Conservation (phyloP, 2,113 vertebrate genomes). For the Platysteira castanea region DNA sequence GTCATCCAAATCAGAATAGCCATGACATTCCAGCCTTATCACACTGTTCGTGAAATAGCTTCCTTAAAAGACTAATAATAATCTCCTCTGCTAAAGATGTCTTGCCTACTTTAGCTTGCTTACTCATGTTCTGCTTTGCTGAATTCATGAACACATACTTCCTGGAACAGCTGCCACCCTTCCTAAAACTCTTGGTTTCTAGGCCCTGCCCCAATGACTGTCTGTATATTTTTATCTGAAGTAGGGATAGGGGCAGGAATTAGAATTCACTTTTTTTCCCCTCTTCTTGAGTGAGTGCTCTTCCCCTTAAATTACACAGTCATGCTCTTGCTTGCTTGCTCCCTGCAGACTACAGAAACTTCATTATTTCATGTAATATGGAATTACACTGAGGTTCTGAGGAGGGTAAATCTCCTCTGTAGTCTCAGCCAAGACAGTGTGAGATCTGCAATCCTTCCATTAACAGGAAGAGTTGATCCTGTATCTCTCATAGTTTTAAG, state of each 20-base stretch:
- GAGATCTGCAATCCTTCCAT: background rate
- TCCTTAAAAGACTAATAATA: constrained; percentile 41
- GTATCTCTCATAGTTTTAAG: background rate
- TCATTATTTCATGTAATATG: background rate
- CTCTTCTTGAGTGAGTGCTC: background rate
- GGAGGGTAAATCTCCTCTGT: background rate
- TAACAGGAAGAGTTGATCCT: background rate
- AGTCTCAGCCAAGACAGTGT: background rate
- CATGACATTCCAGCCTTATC: constrained; percentile 21
- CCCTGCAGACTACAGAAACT: background rate
- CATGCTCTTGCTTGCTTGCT: background rate
- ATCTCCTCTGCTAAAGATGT: background rate
- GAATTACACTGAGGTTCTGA: background rate
- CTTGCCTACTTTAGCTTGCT: constrained; percentile 37
- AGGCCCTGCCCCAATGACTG: constrained; percentile 33
- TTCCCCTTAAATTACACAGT: background rate
- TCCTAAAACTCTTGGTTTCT: constrained; percentile 48
- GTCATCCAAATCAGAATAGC: background rate
- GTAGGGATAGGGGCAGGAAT: background rate
- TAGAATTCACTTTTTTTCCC: background rate
- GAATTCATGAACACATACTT: constrained; percentile 25
- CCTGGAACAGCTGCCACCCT: constrained; percentile 55
- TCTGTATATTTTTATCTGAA: constrained; percentile 17
- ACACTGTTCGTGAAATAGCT: background rate
- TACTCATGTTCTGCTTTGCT: constrained; percentile 20